These are phyloP conservation scores for Dione vanillae DNA, from an alignment of 2,888 invertebrate species.

Conservation along the genomic window DNA sequence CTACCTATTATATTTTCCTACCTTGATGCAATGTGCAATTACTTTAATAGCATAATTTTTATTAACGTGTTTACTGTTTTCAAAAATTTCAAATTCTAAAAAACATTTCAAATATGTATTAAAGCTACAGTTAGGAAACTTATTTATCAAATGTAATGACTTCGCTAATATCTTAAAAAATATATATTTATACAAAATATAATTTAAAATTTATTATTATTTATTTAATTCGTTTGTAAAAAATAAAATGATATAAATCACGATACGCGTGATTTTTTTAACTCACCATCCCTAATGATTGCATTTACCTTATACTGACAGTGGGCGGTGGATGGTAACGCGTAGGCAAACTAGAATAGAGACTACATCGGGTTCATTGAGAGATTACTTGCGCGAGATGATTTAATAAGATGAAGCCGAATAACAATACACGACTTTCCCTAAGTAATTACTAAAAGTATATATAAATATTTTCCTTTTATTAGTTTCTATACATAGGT, in stretches of 20 bases:
- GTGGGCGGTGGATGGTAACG: constrained; percentile 52
- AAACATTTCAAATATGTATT: no score
- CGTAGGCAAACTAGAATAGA: constrained; percentile 68
- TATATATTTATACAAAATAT: no score
- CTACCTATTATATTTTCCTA: no score
- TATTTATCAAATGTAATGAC: no score
- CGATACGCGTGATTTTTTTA: background rate
- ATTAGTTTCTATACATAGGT: background rate
- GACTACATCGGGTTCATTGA: constrained; percentile 49
- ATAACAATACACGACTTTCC: constrained; percentile 14
- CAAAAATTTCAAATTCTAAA: no score
- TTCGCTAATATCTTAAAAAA: no score
- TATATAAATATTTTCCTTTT: background rate
- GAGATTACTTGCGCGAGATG: constrained; percentile 43
- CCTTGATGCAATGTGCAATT: no score
- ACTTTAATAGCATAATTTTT: no score
- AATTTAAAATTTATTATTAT: no score
- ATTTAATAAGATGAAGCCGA: constrained; percentile 7
- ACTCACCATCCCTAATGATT: constrained; percentile 37
- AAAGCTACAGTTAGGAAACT: no score
- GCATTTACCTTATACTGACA: constrained; percentile 46
- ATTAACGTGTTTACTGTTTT: no score
- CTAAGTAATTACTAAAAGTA: background rate
- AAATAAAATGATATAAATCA: background rate
- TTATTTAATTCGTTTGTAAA: no score